phyloP scores from a whole-genome alignment of 2,888 invertebrate genomes.

The Nephrotoma guestfalica region DNA sequence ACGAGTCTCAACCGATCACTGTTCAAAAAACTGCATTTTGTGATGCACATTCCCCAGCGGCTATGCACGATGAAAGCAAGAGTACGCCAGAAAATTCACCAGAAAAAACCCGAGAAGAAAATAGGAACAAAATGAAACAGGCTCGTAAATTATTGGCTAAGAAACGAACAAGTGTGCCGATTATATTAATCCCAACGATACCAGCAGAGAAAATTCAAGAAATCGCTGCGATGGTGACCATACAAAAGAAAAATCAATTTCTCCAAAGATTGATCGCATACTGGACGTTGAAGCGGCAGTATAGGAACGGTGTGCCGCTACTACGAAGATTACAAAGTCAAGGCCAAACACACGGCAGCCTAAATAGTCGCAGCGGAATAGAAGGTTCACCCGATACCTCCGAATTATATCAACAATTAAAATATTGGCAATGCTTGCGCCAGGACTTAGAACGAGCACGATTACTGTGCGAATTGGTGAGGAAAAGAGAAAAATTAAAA shows the following conservation, averaged over 20 bases:
- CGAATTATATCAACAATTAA: conserved; percentile 70
- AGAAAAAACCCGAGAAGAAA: conserved; percentile 42
- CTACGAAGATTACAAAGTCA: conserved; percentile 65
- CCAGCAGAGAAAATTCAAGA: conserved; percentile 78
- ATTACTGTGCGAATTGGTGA: conserved; percentile 82
- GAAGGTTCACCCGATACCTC: conserved; percentile 50
- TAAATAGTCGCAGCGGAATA: conserved; percentile 37
- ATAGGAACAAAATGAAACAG: conserved; percentile 71
- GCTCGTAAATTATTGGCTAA: conserved; percentile 76
- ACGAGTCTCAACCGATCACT: conserved; percentile 57
- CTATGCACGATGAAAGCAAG: conserved; percentile 29
- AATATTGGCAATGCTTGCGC: conserved; percentile 86
- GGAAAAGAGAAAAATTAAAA: conserved; percentile 91
- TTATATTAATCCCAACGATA: conserved; percentile 87
- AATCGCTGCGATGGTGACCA: conserved; percentile 62
- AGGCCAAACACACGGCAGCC: conserved; percentile 35
- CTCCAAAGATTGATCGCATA: conserved; percentile 84
- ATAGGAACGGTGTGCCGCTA: conserved; percentile 89
- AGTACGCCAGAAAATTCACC: conserved; percentile 27
- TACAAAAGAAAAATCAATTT: conserved; percentile 67
- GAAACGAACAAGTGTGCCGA: conserved; percentile 78
- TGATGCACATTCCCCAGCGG: conserved; percentile 78
- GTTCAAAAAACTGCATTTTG: conserved; percentile 95
- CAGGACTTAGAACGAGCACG: conserved; percentile 88
- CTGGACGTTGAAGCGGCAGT: conserved; percentile 93